Conservation (phyloP, 2,113 vertebrate species). For the Pachyramphus minor region DNA sequence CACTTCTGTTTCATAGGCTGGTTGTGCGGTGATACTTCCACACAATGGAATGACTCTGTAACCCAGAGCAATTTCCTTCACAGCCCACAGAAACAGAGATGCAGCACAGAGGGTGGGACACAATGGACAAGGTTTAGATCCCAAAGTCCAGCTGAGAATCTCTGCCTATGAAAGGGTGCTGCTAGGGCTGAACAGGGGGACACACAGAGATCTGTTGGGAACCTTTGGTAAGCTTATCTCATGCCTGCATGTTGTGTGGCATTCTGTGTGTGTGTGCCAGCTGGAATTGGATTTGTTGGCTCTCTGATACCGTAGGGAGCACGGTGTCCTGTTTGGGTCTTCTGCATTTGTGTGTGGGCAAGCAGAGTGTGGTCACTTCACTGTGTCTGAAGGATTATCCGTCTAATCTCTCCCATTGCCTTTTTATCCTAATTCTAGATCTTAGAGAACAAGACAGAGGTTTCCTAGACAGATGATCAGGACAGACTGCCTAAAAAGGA, state of each 20-base stretch:
- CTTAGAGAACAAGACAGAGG: not conserved
- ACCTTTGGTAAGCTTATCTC: not conserved
- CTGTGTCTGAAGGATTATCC: not conserved
- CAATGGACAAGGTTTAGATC: fast-evolving
- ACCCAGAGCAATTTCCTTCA: not conserved
- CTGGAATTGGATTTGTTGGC: not conserved
- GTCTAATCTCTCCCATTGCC: not conserved
- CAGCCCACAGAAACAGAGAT: fast-evolving
- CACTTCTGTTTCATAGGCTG: not conserved
- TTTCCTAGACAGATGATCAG: not conserved
- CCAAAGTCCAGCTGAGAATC: not conserved
- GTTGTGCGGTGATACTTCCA: not conserved
- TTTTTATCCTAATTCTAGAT: not conserved
- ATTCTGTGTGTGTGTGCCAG: not conserved
- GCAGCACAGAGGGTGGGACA: fast-evolving
- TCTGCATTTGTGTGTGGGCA: not conserved
- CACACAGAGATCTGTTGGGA: not conserved
- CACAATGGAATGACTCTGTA: not conserved
- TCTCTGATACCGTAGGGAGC: fast-evolving
- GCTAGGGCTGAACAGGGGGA: not conserved
- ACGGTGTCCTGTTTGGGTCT: not conserved
- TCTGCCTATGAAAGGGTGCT: not conserved
- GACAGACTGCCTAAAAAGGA: not conserved
- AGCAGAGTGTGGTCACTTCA: not conserved
- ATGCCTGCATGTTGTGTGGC: fast-evolving